Evolutionary conservation across 2,888 invertebrate species (phyloP), one percentile per base, ranked within the genome.

Genomic region (Sarcophaga subvicina): DNA sequence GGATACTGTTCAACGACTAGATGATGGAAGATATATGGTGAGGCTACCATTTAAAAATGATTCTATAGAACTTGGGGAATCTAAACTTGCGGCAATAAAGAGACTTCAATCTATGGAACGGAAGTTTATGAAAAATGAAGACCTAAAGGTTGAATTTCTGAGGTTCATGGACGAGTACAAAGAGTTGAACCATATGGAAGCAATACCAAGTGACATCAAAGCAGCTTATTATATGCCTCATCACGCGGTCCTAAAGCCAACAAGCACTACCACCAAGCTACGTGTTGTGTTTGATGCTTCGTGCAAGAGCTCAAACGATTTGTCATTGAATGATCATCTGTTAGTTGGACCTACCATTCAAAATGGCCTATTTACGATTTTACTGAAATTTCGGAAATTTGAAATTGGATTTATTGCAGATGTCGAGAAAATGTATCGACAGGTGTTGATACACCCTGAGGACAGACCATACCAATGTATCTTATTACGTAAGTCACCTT

Each of bases 21-120:
- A 17, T 11, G 78, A 62, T 73, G 83, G 83, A 45, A 67, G 79
- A 63, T 85, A 83, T 60, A 69, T 86, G 45, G 88, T 83, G 20
- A 27, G 75, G 60, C 25, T 88, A 37, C 37, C 37, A 37, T 37
- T 37, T 37, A 37, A 37, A 37, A 37, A 37, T 6, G 37, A 37
- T 37, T 1, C 6, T 37, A 37, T 37, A 5, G 37, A 37, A 37
- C 37, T 37, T 37, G 6, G 37, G 37, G 37, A 37, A 5, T 6
- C 37, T 37, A 37, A 6, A 37, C 37, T 37, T 37, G 6, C 6
- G 6, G 1, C 37, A 37, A 5, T 37, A 37, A 37, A 37, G 37
- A 37, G 37, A 37, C 37, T 37, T 37, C 37, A 37, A 37, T 37
- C 37, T 6, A 37, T 37, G 37, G 37, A 37, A 37, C 37, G 37